Conservation (phyloP, 2,113 vertebrate species). For the Athene noctua region DNA sequence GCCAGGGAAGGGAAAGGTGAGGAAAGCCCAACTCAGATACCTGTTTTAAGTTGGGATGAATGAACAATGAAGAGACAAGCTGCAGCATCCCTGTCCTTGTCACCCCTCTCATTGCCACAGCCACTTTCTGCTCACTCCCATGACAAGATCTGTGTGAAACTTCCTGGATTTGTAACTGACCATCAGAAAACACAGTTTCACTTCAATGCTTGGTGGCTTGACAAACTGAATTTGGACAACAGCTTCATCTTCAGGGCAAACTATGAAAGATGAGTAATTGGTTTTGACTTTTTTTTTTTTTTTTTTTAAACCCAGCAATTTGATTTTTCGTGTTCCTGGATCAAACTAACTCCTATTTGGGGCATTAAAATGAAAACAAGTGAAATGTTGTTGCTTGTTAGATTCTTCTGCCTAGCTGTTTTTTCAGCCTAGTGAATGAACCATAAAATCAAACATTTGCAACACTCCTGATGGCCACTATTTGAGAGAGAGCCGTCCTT, state of each 20-base stretch:
- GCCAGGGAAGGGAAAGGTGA: background rate
- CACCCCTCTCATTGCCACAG: accelerated
- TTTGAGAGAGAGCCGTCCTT: background rate
- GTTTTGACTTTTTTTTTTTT: background rate
- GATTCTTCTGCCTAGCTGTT: background rate
- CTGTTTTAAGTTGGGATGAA: background rate
- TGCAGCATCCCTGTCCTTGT: background rate
- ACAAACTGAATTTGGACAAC: background rate
- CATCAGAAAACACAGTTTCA: background rate
- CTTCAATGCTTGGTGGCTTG: background rate
- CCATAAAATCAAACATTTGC: background rate
- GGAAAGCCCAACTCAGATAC: background rate
- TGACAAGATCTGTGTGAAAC: background rate
- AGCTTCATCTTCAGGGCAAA: background rate
- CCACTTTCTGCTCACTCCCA: background rate
- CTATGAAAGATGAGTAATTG: background rate
- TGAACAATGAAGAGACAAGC: background rate
- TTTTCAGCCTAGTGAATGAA: background rate
- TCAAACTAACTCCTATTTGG: background rate
- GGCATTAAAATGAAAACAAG: background rate
- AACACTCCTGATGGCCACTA: accelerated
- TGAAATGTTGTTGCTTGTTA: background rate
- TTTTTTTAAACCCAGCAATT: background rate
- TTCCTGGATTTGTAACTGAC: background rate
- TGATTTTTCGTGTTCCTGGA: background rate